Base-by-base conservation (phyloP, 1,140 invertebrate species). In the Temnothorax curvispinosus region DNA sequence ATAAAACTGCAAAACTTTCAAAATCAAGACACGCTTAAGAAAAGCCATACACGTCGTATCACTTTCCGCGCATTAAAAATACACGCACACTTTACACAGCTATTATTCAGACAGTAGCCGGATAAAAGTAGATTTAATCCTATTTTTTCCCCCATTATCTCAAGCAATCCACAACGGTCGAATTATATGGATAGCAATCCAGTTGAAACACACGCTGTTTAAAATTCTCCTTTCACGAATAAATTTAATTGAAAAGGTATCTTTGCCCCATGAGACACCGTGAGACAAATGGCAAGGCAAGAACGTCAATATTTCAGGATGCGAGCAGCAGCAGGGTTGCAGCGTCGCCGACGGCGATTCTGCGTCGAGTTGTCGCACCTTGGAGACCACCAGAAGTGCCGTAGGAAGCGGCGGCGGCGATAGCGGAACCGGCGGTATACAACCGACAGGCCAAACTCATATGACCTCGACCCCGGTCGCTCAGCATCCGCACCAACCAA, bases 261-360 rank as follows among this genome's bases (percentile, higher is more conserved):
- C 15, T 50, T 3, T 9, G 41, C 11, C 18, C 6, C 21, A 1
- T 7, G 41, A 47, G 41, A 62, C 8, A 27, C 1, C n/a, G 35
- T 44, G 35, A 35, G n/a, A 58, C n/a, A 5, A 44, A 11, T 27
- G 7, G 44, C 60, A 50, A 58, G 18, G 56, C 9, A 47, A 47
- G 5, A n/a, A 62, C 15, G 9, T 47, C 5, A 35, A 74, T 88
- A 50, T 87, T 87, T 52, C 50, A 94, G 94, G 93, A 75, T 93
- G 93, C 62, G 94, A 94, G n/a, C 93, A 93, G 47, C 92, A 93
- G 67, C 92, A 92, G 74, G 91, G 91, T 52, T 94, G 91, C 81
- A 94, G 87, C 44, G 85, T 89, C 8, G 54, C 86, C 18, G 90
- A 91, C 11, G 91, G 90, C 1, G 94, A 94, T 54, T 92, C 93